These are phyloP conservation scores for Nerophis ophidion DNA, from an alignment of 2,113 vertebrate genomes.

Conservation along the genomic window DNA sequence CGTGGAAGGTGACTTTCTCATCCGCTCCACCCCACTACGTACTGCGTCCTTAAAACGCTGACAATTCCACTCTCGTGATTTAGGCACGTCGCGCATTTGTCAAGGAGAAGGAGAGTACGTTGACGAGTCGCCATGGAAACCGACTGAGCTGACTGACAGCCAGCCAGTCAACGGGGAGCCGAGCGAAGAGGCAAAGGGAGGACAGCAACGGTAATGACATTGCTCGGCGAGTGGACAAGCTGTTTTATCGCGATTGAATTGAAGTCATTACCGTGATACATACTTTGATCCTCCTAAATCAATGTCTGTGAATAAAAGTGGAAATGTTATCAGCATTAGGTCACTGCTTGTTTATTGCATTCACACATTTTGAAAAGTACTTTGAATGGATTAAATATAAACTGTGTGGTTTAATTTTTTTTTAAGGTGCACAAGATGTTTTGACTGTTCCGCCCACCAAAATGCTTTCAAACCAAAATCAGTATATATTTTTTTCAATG, in stretches of 20 bases:
- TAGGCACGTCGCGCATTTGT: slow-evolving; percentile 28
- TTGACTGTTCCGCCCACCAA: too few species aligned
- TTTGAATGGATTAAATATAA: too few species aligned
- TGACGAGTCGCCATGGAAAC: slow-evolving; percentile 36
- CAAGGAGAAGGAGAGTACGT: slow-evolving; percentile 17
- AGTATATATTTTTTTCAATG: too few species aligned
- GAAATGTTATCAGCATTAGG: too few species aligned
- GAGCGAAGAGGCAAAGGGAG: slow-evolving; percentile 10
- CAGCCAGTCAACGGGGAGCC: slow-evolving; percentile 33
- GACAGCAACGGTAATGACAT: slow-evolving; percentile 30
- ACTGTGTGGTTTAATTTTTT: too few species aligned
- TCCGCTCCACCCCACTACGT: background rate
- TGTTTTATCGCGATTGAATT: background rate
- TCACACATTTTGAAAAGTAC: too few species aligned
- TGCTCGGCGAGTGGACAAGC: background rate
- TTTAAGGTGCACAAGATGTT: too few species aligned
- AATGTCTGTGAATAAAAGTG: too few species aligned
- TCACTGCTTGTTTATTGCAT: too few species aligned
- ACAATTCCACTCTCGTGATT: slow-evolving; percentile 28
- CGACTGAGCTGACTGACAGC: slow-evolving; percentile 35
- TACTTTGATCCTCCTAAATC: background rate
- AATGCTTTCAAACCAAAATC: too few species aligned
- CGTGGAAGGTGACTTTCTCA: slow-evolving; percentile 28
- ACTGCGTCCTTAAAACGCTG: background rate
- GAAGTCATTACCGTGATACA: background rate